phyloP scores from a whole-genome alignment of 1,140 invertebrate genomes.

The Caenorhabditis tropicalis region DNA sequence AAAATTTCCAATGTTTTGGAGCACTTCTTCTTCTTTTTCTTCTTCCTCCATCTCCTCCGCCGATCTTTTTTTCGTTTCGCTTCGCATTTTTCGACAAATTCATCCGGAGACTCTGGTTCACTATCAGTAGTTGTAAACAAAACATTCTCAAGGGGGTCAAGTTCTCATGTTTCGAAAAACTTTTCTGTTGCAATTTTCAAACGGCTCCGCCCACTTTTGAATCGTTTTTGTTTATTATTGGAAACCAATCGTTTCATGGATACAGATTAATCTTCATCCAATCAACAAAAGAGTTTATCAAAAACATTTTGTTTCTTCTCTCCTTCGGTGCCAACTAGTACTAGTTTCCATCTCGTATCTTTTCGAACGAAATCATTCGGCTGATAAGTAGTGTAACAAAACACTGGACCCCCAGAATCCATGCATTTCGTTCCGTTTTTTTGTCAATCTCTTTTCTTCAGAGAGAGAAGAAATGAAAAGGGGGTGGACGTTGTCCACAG shows the following conservation, averaged over 20 bases:
- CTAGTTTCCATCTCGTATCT: neutral
- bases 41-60: no score
- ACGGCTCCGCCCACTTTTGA: no score
- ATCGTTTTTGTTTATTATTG: no score
- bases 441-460: neutral
- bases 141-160: neutral
- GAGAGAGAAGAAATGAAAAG: neutral
- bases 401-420: neutral
- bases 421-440: constrained; percentile 21
- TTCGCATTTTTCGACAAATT: neutral
- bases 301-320: no score
- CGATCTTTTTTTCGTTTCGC: neutral
- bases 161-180: neutral
- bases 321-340: constrained; percentile 39
- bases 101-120: neutral
- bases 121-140: constrained; percentile 23
- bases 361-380: neutral
- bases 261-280: neutral
- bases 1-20: neutral
- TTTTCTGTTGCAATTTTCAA: no score
- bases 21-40: neutral
- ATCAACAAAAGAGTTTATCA: neutral
- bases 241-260: no score
- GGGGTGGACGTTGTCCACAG: neutral
- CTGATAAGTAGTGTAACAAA: constrained; percentile 2